These are phyloP conservation scores for Rhinichthys osculus DNA, from an alignment of 2,797 vertebrate species.

Conservation along the genomic window DNA sequence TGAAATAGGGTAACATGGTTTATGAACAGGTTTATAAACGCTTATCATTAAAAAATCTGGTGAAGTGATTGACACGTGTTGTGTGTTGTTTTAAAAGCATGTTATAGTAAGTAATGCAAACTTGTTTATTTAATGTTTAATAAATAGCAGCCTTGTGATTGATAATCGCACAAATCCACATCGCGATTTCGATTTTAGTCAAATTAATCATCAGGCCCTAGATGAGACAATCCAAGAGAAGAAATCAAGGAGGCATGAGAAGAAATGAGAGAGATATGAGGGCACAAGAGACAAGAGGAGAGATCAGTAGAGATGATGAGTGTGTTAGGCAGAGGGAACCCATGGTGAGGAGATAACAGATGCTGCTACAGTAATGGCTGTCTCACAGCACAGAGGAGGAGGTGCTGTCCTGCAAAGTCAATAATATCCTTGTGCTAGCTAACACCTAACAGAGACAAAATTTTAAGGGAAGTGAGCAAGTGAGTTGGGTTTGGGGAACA, in stretches of 20 bases:
- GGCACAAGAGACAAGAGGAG: neutral
- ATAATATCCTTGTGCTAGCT: neutral
- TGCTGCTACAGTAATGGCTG: slow-evolving; percentile 65
- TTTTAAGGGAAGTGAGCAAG: slow-evolving; percentile 13
- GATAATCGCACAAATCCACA: neutral
- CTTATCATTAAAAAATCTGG: neutral
- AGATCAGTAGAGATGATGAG: neutral
- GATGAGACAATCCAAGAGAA: neutral
- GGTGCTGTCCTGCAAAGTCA: slow-evolving; percentile 39
- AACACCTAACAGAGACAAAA: slow-evolving; percentile 19
- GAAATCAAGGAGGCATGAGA: neutral
- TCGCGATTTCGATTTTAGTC: neutral
- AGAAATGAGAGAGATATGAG: neutral
- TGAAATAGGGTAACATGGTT: neutral
- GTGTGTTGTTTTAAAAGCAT: neutral
- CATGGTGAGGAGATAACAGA: slow-evolving; percentile 69
- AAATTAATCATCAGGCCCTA: neutral
- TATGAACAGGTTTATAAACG: neutral
- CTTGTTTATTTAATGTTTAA: neutral
- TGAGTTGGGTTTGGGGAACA: slow-evolving; percentile 39
- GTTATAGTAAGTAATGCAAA: neutral
- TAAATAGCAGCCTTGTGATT: neutral
- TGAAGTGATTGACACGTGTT: neutral
- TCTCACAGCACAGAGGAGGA: slow-evolving; percentile 63
- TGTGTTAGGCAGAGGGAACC: slow-evolving; percentile 44